Conservation (phyloP, 2,888 invertebrate genomes). For the Drosophila atripex region DNA sequence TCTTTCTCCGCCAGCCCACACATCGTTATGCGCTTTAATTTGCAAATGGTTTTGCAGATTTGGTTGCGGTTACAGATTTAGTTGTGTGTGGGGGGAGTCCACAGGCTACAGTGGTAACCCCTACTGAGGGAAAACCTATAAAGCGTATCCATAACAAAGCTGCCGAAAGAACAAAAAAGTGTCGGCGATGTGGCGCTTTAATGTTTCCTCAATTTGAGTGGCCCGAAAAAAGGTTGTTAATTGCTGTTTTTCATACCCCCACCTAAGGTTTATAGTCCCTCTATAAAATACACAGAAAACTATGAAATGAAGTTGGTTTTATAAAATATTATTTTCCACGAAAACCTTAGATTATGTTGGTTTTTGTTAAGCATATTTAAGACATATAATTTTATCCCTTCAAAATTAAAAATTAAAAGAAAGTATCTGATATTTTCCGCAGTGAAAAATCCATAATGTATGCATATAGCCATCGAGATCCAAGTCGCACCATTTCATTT, state of each 20-base stretch:
- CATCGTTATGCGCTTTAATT: constrained; percentile 50
- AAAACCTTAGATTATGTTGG: no score
- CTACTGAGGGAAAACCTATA: constrained; percentile 15
- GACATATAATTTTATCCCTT: no score
- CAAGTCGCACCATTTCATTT: constrained; percentile 46
- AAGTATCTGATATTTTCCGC: not conserved
- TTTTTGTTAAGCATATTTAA: no score
- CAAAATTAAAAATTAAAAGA: no score
- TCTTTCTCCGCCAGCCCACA: constrained; percentile 32
- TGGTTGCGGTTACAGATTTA: constrained; percentile 34
- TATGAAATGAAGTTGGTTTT: not conserved
- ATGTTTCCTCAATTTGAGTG: constrained; percentile 41
- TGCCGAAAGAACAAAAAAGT: constrained; percentile 20
- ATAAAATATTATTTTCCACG: not conserved
- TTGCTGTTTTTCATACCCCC: constrained; percentile 16
- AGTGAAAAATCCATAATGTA: constrained; percentile 17
- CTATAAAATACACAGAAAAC: constrained; percentile 15
- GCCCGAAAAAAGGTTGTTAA: constrained; percentile 34
- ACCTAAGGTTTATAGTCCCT: constrained; percentile 2
- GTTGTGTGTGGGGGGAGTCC: no score
- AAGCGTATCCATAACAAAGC: constrained; percentile 21
- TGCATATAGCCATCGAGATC: constrained; percentile 23
- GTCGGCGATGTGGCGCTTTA: constrained; percentile 17
- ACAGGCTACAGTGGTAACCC: constrained; percentile 30
- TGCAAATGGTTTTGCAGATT: constrained; percentile 56